Evolutionary conservation across 1,140 invertebrate species (phyloP).

Genomic region (Drosophila aff.): DNA sequence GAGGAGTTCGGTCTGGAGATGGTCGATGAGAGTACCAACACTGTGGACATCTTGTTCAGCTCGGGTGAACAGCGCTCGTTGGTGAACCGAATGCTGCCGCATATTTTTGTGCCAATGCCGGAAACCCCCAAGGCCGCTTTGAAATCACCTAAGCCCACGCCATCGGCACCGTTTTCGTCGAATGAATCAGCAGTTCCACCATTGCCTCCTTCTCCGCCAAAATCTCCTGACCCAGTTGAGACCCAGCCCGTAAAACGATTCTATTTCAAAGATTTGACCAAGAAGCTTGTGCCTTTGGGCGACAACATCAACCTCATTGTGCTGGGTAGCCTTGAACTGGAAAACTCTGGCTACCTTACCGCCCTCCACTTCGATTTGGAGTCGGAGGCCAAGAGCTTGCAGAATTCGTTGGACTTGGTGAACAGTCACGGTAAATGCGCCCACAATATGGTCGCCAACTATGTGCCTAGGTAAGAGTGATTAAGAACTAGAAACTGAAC

Average conservation of each 20-base stretch:
- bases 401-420: constrained; percentile 14
- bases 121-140: background rate
- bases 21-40: background rate
- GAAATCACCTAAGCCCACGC: no score
- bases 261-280: constrained; percentile 32
- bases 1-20: constrained; percentile 19
- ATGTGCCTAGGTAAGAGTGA: constrained; percentile 44
- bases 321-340: constrained; percentile 7
- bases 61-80: constrained; percentile 30
- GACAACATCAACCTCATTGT: constrained; percentile 18
- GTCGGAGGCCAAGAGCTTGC: constrained; percentile 13
- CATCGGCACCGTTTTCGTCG: background rate
- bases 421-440: background rate
- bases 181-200: background rate
- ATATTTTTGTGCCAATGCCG: constrained; percentile 37
- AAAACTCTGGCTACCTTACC: constrained; percentile 37
- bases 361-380: constrained; percentile 36
- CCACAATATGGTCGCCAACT: constrained; percentile 11
- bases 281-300: constrained; percentile 26
- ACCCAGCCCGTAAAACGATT: constrained; percentile 16
- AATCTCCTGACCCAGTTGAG: constrained; percentile 5
- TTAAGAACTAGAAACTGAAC: background rate
- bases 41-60: constrained; percentile 36
- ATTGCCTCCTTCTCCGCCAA: constrained; percentile 50
- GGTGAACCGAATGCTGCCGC: constrained; percentile 40